Evolutionary conservation across 1,140 invertebrate genomes (phyloP), one percentile per base, ranked within the genome.

Genomic region (Euura saliciscinereae): DNA sequence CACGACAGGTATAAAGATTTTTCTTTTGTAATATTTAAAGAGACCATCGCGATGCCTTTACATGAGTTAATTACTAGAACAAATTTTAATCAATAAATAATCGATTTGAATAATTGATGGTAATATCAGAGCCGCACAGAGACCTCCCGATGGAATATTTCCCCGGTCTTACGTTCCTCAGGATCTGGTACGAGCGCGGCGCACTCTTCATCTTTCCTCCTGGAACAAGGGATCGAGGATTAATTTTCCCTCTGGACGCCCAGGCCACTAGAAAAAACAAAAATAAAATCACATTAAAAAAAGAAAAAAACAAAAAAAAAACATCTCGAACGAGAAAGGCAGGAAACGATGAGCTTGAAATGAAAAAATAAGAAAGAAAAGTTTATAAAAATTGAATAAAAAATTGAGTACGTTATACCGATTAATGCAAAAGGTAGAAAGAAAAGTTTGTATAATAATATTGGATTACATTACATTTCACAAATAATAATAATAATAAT

Each of bases 321-420:
- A 2, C 51, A n/a, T 59, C 6, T 59, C 6, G 5, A 59, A n/a
- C 10, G 51, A 59, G 51, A 59, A 59, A n/a, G 8, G 51, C 51
- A 59, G 51, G 13, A 59, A 59, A 59, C 51, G 51, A 69, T 59
- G 70, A 71, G 64, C 71, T 65, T 74, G 66, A 66, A 68, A 74
- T 66, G 65, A 65, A 70, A 59, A 51, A 73, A 45, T 45, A 67
- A 71, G 44, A 64, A 43, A 74, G 65, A 28, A 69, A 44, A 65
- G 28, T 28, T 28, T 28, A 28, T 0, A 44, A 6, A 68, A 51
- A 28, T 10, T 10, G 4, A 70, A 68, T 43, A 67, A n/a, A 4
- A 44, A 65, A 68, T 44, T 43, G 68, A 44, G 68, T 44, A 68
- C 45, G 4, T 44, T 64, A 64, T 70, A 69, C 51, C 44, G 65